These are phyloP conservation scores for Calonectris borealis DNA, from an alignment of 2,113 vertebrate genomes.

Conservation along the genomic window DNA sequence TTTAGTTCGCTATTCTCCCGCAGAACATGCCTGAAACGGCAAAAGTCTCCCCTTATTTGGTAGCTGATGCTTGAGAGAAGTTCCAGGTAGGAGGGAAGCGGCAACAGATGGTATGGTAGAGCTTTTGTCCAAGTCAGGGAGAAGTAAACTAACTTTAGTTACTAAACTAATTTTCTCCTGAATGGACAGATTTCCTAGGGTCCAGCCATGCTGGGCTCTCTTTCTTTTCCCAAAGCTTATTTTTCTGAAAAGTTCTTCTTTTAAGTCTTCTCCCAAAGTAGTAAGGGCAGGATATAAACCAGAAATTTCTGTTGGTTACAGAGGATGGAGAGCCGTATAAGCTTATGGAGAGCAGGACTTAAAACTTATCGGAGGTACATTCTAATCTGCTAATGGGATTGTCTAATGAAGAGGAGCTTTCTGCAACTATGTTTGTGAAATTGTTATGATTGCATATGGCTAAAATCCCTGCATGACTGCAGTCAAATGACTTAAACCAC, in stretches of 20 bases:
- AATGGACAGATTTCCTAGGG: rapidly evolving
- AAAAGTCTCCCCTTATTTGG: neutral
- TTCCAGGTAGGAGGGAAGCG: neutral
- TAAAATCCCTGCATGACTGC: neutral
- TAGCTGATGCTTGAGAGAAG: neutral
- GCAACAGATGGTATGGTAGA: neutral
- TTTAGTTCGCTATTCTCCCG: neutral
- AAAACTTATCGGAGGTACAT: too few species aligned
- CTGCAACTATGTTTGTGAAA: neutral
- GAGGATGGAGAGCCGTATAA: neutral
- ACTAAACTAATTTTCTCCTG: neutral
- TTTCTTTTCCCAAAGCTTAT: neutral
- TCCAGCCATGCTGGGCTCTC: neutral
- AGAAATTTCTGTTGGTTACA: neutral
- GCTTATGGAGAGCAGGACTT: neutral
- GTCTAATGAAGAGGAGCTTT: neutral
- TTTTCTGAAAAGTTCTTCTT: neutral
- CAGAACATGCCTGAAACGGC: neutral
- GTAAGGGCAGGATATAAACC: neutral
- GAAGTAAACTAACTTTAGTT: neutral
- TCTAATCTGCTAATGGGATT: neutral
- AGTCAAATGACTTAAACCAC: neutral
- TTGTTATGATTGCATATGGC: neutral
- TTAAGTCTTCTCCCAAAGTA: neutral
- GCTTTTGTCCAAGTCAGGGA: neutral